These are phyloP conservation scores for Turnix velox DNA, from an alignment of 2,113 vertebrate species.

Conservation along the genomic window DNA sequence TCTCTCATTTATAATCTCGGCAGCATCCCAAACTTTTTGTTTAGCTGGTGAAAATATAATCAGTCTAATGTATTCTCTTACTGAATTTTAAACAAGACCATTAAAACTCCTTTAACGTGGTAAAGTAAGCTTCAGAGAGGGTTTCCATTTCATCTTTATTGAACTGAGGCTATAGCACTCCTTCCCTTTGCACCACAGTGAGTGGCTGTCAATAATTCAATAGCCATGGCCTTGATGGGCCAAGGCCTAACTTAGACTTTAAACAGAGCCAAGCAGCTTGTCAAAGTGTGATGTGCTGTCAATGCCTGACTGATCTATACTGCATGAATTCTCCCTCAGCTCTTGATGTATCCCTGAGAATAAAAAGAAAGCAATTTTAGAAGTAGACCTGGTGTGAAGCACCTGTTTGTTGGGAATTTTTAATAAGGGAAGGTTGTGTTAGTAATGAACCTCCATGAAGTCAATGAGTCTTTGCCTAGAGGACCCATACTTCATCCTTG, in stretches of 20 bases:
- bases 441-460: neutral
- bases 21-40: conserved; percentile 65
- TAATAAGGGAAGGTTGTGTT: conserved; percentile 37
- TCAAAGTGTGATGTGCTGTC: conserved; percentile 78
- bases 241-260: conserved; percentile 77
- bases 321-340: conserved; percentile 74
- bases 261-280: conserved; percentile 79
- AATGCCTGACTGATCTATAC: conserved; percentile 81
- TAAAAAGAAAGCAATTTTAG: conserved; percentile 76
- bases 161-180: conserved; percentile 69
- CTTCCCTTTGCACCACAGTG: conserved; percentile 68
- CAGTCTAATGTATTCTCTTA: conserved; percentile 76
- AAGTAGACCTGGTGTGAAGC: conserved; percentile 66
- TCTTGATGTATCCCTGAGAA: conserved; percentile 75
- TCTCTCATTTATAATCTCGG: conserved; percentile 47
- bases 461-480: neutral
- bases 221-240: conserved; percentile 78
- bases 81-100: conserved; percentile 83
- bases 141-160: conserved; percentile 83
- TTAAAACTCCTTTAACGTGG: conserved; percentile 81
- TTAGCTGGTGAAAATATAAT: conserved; percentile 74
- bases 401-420: conserved; percentile 74
- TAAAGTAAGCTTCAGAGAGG: conserved; percentile 79
- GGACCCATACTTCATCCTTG: neutral
- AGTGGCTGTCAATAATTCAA: conserved; percentile 86